Evolutionary conservation across 2,797 vertebrate genomes (phyloP), one percentile per base, ranked within the genome.

Genomic region (Neosilurus mollespiculum): DNA sequence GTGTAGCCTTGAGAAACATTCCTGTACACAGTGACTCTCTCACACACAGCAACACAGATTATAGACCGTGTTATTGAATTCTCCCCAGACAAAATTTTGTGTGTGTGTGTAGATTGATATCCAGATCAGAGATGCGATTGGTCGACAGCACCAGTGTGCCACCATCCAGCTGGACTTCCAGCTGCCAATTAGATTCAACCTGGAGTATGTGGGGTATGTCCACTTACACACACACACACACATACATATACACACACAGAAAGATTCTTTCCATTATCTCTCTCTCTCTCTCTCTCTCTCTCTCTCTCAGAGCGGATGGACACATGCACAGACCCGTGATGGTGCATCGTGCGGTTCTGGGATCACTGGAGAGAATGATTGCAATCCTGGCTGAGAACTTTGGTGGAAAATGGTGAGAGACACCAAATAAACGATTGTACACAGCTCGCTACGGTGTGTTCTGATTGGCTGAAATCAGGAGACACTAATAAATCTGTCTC

Each of bases 141-240:
- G 96, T 8, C 93, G 96, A 66, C 94, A 95, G 58, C 97, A 97
- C 71, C 97, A 98, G 85, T 98, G 97, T 22, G 97, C 96, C 85
- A 98, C 97, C 0, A 95, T 98, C 87, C 97, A 99, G 90, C 93
- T 99, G 81, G 97, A 98, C 89, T 98, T 98, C 91, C 97, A 98
- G 88, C 93, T 99, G 86, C 97, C 97, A 0, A 92, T 96, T 89
- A 92, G 96, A 87, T 99, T 99, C 16, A 83, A 92, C 88, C 95
- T 98, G 66, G 94, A 95, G 49, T 98, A 96, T 6, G 89, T 92
- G 8, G 94, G 96, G 97, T 98, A 88, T 92, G 94, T 92, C 2
- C 7, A 8, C 1, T 26, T 10, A 43, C 15, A 14, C 9, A 62
- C 24, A 76, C 4, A 34, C 11, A 24, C 4, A 24, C 22, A 78